Conservation (phyloP, 1,140 invertebrate species). For the Bombus consobrinus region DNA sequence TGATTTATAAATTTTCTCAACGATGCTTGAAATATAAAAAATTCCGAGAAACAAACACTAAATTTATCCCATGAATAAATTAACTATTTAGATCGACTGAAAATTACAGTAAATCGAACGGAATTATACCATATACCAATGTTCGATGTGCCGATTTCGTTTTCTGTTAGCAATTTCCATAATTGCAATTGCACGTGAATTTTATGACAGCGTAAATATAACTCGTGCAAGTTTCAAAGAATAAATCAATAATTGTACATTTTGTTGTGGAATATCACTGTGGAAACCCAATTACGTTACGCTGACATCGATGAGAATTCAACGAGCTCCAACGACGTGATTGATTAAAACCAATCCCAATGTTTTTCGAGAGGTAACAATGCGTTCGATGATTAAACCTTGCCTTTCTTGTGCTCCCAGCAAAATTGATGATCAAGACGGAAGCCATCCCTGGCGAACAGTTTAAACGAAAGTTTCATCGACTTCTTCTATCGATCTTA, state of each 20-base stretch:
- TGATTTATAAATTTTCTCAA: too few relatives aligned
- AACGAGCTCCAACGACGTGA: not conserved
- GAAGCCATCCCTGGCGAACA: not conserved
- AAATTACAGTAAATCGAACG: not conserved
- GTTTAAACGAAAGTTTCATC: not conserved
- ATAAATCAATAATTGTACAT: constrained; percentile 14
- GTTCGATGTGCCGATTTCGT: not conserved
- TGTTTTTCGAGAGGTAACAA: constrained; percentile 8
- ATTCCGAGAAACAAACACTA: not conserved
- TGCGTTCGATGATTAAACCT: not conserved
- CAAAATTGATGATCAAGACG: not conserved
- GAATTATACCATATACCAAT: not conserved
- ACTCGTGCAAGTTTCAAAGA: not conserved
- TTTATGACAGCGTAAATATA: not conserved
- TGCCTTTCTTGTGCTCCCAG: not conserved
- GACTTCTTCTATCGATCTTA: not conserved
- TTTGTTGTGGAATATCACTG: not conserved
- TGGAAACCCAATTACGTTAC: not conserved
- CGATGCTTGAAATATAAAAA: not conserved
- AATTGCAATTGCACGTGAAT: not conserved
- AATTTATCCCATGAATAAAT: not conserved
- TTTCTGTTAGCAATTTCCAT: too few relatives aligned
- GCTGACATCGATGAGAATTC: constrained; percentile 7
- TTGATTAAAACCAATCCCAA: constrained; percentile 20
- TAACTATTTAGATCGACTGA: not conserved